phyloP scores from a whole-genome alignment of 2,888 invertebrate genomes.

The Ommatoiulus sabulosus region DNA sequence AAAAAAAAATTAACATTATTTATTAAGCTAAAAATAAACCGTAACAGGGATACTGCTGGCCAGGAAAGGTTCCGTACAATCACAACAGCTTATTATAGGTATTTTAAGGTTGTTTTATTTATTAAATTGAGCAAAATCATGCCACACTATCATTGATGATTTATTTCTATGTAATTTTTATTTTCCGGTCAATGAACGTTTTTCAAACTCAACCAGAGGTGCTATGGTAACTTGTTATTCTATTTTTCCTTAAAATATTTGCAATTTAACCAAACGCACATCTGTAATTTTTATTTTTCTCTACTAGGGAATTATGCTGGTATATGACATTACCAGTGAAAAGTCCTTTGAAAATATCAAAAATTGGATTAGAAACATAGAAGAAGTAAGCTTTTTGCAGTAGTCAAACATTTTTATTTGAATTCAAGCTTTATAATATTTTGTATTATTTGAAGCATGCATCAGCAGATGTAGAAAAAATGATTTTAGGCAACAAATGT shows the following conservation, averaged over 20 bases:
- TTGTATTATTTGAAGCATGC: slow-evolving; percentile 76
- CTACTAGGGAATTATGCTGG: slow-evolving; percentile 91
- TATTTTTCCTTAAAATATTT: not conserved
- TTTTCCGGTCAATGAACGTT: not conserved
- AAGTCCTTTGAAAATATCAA: slow-evolving; percentile 99
- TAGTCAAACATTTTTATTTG: slow-evolving; percentile 7
- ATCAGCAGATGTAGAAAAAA: slow-evolving; percentile 98
- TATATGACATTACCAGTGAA: slow-evolving; percentile 99
- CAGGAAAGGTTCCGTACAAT: slow-evolving; percentile 99
- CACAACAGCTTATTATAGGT: slow-evolving; percentile 96
- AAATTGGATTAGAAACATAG: slow-evolving; percentile 99
- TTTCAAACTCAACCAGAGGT: slow-evolving; percentile 73
- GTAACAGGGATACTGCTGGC: slow-evolving; percentile 94
- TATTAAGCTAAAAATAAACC: slow-evolving; percentile 46
- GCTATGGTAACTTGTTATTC: slow-evolving; percentile 78
- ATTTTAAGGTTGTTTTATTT: not conserved
- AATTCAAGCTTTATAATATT: slow-evolving; percentile 42
- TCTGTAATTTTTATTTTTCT: slow-evolving; percentile 46
- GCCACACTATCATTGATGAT: not conserved
- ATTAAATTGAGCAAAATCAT: not conserved
- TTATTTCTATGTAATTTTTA: not conserved
- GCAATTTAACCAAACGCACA: not conserved
- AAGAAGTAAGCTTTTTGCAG: slow-evolving; percentile 74
- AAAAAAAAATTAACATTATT: not conserved
- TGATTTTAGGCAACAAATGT: slow-evolving; percentile 99